Evolutionary conservation across 2,797 vertebrate species (phyloP).

Genomic region (Pyrrhura leucotis): DNA sequence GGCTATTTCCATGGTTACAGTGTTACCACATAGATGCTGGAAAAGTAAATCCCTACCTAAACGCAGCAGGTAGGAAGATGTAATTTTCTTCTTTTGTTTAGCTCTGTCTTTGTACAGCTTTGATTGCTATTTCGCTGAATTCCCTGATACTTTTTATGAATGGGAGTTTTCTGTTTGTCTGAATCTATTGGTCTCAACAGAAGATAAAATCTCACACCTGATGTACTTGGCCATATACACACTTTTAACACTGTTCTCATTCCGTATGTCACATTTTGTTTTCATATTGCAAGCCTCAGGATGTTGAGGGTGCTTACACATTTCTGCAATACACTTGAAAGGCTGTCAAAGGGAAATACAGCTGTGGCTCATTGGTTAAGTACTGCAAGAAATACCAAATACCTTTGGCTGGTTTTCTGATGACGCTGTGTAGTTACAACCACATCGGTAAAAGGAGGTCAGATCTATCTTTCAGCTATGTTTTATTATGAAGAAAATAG

Average conservation of each 20-base stretch:
- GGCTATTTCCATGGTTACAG: background rate
- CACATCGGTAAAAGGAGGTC: background rate
- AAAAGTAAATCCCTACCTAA: background rate
- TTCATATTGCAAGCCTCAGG: background rate
- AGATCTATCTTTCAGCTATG: background rate
- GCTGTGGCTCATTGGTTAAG: background rate
- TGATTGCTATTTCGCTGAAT: background rate
- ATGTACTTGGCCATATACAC: background rate
- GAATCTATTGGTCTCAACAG: background rate
- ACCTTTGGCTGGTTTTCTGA: background rate
- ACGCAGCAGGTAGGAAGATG: background rate
- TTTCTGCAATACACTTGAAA: background rate
- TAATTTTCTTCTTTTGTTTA: background rate
- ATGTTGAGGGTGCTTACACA: background rate
- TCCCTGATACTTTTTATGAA: background rate
- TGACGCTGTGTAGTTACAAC: background rate
- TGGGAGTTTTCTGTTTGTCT: background rate
- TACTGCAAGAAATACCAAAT: background rate
- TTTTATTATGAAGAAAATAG: background rate
- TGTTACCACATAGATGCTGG: background rate
- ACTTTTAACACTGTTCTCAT: background rate
- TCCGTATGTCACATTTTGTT: background rate
- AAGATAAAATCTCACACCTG: background rate
- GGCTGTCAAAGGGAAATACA: background rate
- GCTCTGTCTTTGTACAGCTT: background rate